Percentiles rank a stretch among this genome's conserved stretches.
Evolutionary conservation across 2,888 invertebrate genomes (phyloP).

Genomic region (Stomorhina lunata): DNA sequence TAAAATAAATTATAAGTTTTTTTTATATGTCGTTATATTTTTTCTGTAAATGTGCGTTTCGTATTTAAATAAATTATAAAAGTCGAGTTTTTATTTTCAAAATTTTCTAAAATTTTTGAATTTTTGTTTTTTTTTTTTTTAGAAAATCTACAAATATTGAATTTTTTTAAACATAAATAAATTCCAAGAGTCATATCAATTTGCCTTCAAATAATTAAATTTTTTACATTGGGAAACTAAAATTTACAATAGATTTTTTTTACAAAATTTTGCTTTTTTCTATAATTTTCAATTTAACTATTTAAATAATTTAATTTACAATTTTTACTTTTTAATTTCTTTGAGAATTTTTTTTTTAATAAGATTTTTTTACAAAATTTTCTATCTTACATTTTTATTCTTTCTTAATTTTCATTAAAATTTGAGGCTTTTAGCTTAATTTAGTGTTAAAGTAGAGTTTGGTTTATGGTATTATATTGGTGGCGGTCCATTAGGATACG

Average conservation of each 20-base stretch:
- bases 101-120: not conserved
- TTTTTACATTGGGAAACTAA: not conserved
- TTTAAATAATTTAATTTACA: no score
- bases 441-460: not conserved
- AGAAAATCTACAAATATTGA: slow-evolving; percentile 15
- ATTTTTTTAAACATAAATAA: not conserved
- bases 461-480: slow-evolving; percentile 85
- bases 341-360: no score
- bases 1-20: slow-evolving; percentile 56
- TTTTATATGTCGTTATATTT: slow-evolving; percentile 18
- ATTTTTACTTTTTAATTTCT: no score
- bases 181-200: not conserved
- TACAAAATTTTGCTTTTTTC: slow-evolving; percentile 10
- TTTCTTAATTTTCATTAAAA: no score
- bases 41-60: slow-evolving; percentile 44
- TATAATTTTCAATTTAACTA: no score
- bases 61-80: slow-evolving; percentile 22
- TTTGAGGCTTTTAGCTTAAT: not conserved
- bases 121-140: no score
- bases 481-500: slow-evolving; percentile 96
- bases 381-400: slow-evolving; percentile 37
- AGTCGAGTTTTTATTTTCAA: not conserved
- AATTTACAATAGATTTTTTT: not conserved
- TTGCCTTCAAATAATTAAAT: not conserved
- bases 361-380: slow-evolving; percentile 12